A percentile compares a stretch with the other conserved stretches of the same genome.
phyloP scores from a whole-genome alignment of 2,888 invertebrate genomes.

The Chaitophorus viminalis region DNA sequence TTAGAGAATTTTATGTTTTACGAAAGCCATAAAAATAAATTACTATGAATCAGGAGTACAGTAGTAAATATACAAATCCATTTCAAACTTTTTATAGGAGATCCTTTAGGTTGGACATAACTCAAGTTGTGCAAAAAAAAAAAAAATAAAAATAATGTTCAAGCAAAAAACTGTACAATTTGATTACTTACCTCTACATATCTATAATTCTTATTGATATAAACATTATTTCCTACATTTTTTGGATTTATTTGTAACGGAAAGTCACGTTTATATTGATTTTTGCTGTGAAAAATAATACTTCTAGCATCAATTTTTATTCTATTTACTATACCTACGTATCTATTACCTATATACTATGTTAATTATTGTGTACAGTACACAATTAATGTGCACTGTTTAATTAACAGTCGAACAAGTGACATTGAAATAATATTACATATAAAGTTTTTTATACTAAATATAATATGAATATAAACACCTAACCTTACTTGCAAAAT shows the following conservation, averaged over 20 bases:
- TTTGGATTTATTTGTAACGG: neutral
- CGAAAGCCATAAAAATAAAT: neutral
- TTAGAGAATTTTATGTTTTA: neutral
- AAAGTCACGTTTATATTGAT: too few relatives aligned
- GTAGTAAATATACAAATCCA: neutral
- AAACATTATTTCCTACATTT: neutral
- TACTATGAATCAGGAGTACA: neutral
- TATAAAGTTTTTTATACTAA: neutral
- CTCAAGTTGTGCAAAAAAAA: neutral
- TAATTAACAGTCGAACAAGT: too few relatives aligned
- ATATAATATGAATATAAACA: neutral
- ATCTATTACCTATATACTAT: too few relatives aligned
- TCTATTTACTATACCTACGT: too few relatives aligned
- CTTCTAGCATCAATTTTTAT: too few relatives aligned
- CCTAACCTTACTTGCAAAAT: neutral
- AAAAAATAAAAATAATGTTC: too few relatives aligned
- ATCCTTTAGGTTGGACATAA: neutral
- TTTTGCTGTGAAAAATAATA: too few relatives aligned
- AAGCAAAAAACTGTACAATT: neutral
- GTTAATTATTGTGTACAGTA: too few relatives aligned
- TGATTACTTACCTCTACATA: neutral
- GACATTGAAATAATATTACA: too few relatives aligned
- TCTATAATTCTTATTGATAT: neutral
- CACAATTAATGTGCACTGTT: too few relatives aligned
- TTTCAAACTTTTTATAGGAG: neutral